A percentile compares a stretch with the other conserved stretches of the same genome.
Conservation (phyloP, 2,113 vertebrate species). For the Recurvirostra avosetta region DNA sequence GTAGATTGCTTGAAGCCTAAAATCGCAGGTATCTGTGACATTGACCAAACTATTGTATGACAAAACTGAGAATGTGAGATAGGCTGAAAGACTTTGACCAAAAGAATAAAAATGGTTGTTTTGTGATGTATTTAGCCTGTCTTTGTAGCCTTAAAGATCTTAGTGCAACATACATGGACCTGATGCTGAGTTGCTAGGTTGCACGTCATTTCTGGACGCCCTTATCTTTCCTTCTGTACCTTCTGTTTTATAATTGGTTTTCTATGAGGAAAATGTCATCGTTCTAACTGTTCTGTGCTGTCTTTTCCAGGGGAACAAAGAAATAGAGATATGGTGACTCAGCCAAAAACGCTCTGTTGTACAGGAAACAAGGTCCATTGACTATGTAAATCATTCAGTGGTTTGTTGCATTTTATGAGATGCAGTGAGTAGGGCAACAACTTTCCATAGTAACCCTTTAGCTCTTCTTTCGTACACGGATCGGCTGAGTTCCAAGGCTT, state of each 20-base stretch:
- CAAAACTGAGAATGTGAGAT: background rate
- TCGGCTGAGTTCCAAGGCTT: background rate
- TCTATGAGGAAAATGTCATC: background rate
- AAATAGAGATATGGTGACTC: background rate
- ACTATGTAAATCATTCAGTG: background rate
- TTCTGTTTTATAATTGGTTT: background rate
- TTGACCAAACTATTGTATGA: background rate
- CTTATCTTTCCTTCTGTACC: background rate
- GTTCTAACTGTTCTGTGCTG: background rate
- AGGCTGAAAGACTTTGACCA: background rate
- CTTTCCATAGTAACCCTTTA: background rate
- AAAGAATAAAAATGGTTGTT: background rate
- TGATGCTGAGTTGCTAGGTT: background rate
- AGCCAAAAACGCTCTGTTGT: background rate
- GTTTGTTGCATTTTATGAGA: background rate
- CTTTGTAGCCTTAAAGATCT: background rate
- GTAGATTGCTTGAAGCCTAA: background rate
- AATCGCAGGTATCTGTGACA: background rate
- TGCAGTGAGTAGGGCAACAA: background rate
- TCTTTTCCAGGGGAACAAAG: conserved; percentile 5
- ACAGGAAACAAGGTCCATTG: background rate
- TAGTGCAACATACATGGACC: too few species aligned
- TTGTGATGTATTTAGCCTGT: background rate
- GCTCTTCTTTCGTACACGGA: fast-evolving
- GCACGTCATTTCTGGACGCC: background rate